Conservation (phyloP, 2,888 invertebrate genomes). For the Tubulanus polymorphus region DNA sequence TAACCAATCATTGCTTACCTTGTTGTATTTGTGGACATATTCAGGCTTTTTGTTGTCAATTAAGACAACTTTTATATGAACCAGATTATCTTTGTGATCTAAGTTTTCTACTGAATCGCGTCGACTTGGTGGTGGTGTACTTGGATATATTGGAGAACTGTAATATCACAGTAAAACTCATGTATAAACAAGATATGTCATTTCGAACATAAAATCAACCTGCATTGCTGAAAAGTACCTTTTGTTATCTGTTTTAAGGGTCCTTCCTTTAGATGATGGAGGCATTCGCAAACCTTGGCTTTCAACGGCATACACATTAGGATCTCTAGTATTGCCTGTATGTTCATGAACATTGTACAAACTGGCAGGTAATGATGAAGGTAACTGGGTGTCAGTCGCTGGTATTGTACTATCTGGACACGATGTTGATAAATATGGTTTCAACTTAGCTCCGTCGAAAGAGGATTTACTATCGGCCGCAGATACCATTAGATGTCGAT, state of each 20-base stretch:
- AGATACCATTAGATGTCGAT: conserved; percentile 71
- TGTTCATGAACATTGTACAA: no score
- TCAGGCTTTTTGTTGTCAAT: conserved; percentile 66
- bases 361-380: conserved; percentile 41
- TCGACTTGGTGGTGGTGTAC: conserved; percentile 63
- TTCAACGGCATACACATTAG: no score
- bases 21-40: conserved; percentile 64
- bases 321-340: no score
- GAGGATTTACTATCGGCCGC: conserved; percentile 18
- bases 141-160: conserved; percentile 40
- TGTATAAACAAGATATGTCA: no score
- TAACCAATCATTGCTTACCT: conserved; percentile 41
- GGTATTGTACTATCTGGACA: conserved; percentile 62
- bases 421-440: conserved; percentile 67
- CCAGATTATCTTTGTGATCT: conserved; percentile 62
- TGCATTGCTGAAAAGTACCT: no score
- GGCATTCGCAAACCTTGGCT: no score
- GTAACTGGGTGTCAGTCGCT: conserved; percentile 58
- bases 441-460: conserved; percentile 11
- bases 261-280: no score
- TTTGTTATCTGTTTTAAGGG: no score
- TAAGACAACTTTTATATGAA: conserved; percentile 66
- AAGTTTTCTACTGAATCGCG: conserved; percentile 20
- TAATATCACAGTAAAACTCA: no score
- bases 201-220: no score